Evolutionary conservation across 2,113 vertebrate genomes (phyloP), one percentile per base, ranked within the genome.

Genomic region (Coryphaenoides rupestris): DNA sequence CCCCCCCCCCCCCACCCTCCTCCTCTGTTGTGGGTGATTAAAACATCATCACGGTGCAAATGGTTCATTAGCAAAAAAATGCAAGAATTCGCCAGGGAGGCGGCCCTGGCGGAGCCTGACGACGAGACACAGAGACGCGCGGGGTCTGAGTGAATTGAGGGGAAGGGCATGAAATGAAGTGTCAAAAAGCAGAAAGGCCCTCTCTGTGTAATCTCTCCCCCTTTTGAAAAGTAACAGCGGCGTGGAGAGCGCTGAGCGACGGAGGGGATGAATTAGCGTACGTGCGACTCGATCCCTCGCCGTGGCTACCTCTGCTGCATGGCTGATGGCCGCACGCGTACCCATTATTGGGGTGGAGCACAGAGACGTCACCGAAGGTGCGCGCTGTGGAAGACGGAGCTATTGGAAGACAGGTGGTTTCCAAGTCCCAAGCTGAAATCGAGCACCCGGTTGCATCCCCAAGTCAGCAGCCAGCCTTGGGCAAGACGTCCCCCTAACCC

Each of bases 21-120:
- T 15, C 54, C 19, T 57, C 15, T 62, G 60, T 28, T 19, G 19
- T 49, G 58, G 26, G 26, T 75, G 65, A 75, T 70, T 70, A 61
- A 50, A 68, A 59, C 28, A 62, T 63, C 66, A 54, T 72, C 52
- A 45, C 56, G 62, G 68, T 47, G 55, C 24, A 69, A 69, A 66
- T 64, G 59, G 70, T 76, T 82, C 59, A 74, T 79, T 76, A 79
- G 66, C 58, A 23, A 55, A 60, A 58, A 49, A 54, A 57, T n/a
- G 24, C 55, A n/a, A 52, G 49, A 19, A 74, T 72, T 76, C 65
- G 21, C 53, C 54, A 50, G 22, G 52, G 56, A 57, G 58, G 15
- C 1, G 21, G 46, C n/a, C 19, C 52, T 17, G 19, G 54, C 4
- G 21, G 49, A 9, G 7, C 52, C 66, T 21, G 53, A 19, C 46